These are phyloP conservation scores for Tetramorium parvispinum DNA, from an alignment of 1,140 invertebrate genomes.

Conservation along the genomic window DNA sequence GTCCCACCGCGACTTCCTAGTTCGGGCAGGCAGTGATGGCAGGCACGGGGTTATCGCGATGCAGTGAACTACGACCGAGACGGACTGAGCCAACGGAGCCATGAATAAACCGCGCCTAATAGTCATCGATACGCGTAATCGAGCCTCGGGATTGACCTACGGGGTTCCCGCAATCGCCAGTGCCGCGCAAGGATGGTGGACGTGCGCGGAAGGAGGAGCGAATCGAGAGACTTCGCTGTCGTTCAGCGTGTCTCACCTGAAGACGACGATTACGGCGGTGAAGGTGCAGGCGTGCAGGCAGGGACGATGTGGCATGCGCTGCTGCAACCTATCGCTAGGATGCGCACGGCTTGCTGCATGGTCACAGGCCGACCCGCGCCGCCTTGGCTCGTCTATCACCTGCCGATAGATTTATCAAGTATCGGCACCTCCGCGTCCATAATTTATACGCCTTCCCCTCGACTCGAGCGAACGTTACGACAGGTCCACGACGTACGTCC, in stretches of 20 bases:
- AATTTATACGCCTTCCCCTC: slow-evolving; percentile 76
- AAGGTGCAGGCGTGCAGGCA: slow-evolving; percentile 59
- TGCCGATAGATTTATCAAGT: slow-evolving; percentile 80
- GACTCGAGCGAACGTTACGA: slow-evolving; percentile 48
- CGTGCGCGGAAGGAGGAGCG: slow-evolving; percentile 21
- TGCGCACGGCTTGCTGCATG: slow-evolving; percentile 14
- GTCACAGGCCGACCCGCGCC: slow-evolving; percentile 50
- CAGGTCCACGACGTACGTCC: slow-evolving; percentile 65
- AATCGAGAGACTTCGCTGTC: slow-evolving; percentile 36
- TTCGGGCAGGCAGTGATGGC: slow-evolving; percentile 16
- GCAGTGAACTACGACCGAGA: slow-evolving; percentile 47
- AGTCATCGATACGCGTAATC: slow-evolving; percentile 54
- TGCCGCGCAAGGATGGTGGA: not conserved
- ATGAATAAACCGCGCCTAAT: slow-evolving; percentile 53
- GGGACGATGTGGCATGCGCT: slow-evolving; percentile 38
- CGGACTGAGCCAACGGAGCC: not conserved
- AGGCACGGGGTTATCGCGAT: slow-evolving; percentile 42
- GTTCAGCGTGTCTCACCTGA: slow-evolving; percentile 54
- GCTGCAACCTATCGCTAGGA: slow-evolving; percentile 25
- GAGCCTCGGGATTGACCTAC: slow-evolving; percentile 36
- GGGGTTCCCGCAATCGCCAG: slow-evolving; percentile 42
- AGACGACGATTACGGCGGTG: slow-evolving; percentile 65
- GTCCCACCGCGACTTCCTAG: slow-evolving; percentile 20
- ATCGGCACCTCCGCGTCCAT: slow-evolving; percentile 79
- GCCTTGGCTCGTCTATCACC: slow-evolving; percentile 79